Evolutionary conservation across 2,113 vertebrate species (phyloP).

Genomic region (Pelusios castaneus): DNA sequence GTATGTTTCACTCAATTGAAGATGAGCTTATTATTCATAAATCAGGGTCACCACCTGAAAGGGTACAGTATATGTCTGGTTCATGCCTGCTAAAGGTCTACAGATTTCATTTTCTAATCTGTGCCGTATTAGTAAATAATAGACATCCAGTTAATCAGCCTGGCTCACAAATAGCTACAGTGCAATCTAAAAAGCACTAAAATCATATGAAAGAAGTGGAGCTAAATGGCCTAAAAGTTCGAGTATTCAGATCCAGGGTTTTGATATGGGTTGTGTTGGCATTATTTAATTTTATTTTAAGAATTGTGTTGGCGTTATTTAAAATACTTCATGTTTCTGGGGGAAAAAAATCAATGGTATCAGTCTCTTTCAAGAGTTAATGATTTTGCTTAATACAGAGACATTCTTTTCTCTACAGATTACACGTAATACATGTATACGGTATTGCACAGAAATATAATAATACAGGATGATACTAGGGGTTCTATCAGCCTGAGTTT

Average conservation of each 20-base stretch:
- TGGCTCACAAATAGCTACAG: neutral
- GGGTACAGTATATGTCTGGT: neutral
- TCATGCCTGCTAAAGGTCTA: neutral
- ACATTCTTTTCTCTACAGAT: fast-evolving
- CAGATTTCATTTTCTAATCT: neutral
- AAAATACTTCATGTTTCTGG: neutral
- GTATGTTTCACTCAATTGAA: constrained; percentile 41
- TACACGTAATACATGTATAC: neutral
- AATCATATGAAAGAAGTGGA: neutral
- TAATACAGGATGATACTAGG: neutral
- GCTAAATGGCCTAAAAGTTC: neutral
- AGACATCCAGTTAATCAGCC: neutral
- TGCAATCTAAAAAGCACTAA: neutral
- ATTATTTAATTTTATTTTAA: neutral
- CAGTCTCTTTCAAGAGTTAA: neutral
- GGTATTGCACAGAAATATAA: neutral
- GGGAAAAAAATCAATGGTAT: neutral
- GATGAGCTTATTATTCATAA: constrained; percentile 19
- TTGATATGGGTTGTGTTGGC: neutral
- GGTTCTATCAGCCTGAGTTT: neutral
- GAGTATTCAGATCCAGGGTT: neutral
- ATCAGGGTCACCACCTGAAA: constrained; percentile 6
- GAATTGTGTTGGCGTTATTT: neutral
- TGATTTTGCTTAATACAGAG: fast-evolving
- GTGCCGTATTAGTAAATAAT: constrained; percentile 22